Conservation (phyloP, 2,888 invertebrate species). For the Abrostola tripartita region DNA sequence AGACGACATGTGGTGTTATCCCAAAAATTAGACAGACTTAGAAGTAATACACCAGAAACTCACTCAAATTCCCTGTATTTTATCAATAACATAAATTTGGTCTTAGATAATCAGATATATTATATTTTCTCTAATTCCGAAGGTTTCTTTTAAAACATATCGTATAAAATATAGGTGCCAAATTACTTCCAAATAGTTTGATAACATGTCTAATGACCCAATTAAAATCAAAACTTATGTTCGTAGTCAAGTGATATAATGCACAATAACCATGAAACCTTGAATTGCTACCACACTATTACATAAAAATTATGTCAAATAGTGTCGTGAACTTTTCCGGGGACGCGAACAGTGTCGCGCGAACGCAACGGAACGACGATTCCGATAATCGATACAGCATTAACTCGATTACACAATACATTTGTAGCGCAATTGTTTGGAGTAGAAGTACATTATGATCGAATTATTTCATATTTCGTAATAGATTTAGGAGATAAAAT, state of each 20-base stretch:
- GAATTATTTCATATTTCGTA: conserved; percentile 37
- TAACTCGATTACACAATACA: conserved; percentile 67
- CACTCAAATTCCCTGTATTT: too few species aligned
- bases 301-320: conserved; percentile 44
- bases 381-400: conserved; percentile 65
- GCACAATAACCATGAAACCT: background rate
- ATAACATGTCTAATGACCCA: too few species aligned
- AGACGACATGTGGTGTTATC: too few species aligned
- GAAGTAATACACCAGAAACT: too few species aligned
- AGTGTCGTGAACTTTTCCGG: conserved; percentile 52
- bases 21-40: too few species aligned
- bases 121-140: too few species aligned
- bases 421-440: conserved; percentile 63
- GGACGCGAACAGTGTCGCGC: conserved; percentile 49
- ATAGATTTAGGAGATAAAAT: conserved; percentile 10
- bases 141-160: too few species aligned
- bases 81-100: too few species aligned
- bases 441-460: conserved; percentile 35
- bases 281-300: conserved; percentile 11
- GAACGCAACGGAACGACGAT: conserved; percentile 61
- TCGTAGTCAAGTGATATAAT: background rate
- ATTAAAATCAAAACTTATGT: too few species aligned
- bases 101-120: too few species aligned
- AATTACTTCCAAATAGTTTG: too few species aligned
- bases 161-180: too few species aligned